Conservation (phyloP, 1,140 invertebrate genomes). For the Augochlora pura region DNA sequence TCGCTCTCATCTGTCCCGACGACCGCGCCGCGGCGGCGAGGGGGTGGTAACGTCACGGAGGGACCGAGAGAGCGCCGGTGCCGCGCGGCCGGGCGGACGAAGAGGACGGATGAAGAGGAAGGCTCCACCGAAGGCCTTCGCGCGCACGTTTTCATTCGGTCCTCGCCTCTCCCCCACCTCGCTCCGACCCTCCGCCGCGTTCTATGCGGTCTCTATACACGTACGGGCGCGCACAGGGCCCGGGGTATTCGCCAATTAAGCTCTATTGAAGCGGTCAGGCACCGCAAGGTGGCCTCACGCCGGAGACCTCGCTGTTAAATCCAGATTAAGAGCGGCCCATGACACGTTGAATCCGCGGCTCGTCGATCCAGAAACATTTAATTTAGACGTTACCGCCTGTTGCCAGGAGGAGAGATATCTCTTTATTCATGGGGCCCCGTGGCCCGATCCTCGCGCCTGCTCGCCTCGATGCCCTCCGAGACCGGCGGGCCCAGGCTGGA, state of each 20-base stretch:
- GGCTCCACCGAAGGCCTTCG: conserved; percentile 48
- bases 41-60: background rate
- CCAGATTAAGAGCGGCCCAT: conserved; percentile 72
- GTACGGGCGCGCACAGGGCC: conserved; percentile 17
- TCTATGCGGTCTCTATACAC: conserved; percentile 49
- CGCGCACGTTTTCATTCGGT: conserved; percentile 21
- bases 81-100: conserved; percentile 28
- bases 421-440: conserved; percentile 52
- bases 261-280: conserved; percentile 66
- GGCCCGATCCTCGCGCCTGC: too few relatives aligned
- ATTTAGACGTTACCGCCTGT: conserved; percentile 71
- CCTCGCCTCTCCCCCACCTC: too few relatives aligned
- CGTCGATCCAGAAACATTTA: conserved; percentile 73
- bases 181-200: background rate
- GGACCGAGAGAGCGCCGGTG: conserved; percentile 12
- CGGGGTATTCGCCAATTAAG: conserved; percentile 72
- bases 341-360: conserved; percentile 67
- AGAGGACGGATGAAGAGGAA: conserved; percentile 39
- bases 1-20: conserved; percentile 50
- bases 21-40: background rate
- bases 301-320: conserved; percentile 68
- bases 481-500: too few relatives aligned
- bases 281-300: conserved; percentile 63
- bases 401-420: conserved; percentile 67
- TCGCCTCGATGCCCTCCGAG: too few relatives aligned